Conservation (phyloP, 2,888 invertebrate species). For the Himalopsyche japonica region DNA sequence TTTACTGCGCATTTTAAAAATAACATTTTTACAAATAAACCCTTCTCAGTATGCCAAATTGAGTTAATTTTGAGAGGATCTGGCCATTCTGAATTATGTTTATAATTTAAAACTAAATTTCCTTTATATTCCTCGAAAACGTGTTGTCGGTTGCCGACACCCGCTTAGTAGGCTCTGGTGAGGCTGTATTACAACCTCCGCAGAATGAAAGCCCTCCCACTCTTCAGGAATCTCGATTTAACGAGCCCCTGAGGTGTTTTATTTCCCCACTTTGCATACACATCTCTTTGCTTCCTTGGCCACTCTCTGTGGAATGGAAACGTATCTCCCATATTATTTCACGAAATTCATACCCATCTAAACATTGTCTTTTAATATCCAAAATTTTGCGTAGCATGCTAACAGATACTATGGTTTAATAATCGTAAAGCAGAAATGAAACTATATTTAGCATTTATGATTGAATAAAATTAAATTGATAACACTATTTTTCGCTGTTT, state of each 20-base stretch:
- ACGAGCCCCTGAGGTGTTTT: constrained; percentile 32
- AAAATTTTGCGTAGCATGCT: neutral
- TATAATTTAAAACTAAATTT: no score
- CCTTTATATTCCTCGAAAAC: neutral
- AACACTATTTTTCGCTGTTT: no score
- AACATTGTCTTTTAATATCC: neutral
- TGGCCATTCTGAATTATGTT: no score
- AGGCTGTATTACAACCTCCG: neutral
- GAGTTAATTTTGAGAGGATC: no score
- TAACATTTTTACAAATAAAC: no score
- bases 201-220: neutral
- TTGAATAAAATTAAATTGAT: no score
- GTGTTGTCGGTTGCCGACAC: neutral
- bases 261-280: constrained; percentile 31
- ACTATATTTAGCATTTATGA: no score
- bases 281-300: neutral
- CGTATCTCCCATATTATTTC: neutral
- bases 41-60: no score
- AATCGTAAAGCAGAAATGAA: neutral
- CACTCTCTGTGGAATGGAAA: neutral
- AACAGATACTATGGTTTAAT: neutral
- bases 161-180: neutral
- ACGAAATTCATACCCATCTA: neutral
- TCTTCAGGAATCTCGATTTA: constrained; percentile 28
- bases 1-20: no score